Evolutionary conservation across 2,797 vertebrate genomes (phyloP).

Genomic region (Pipistrellus nathusii): DNA sequence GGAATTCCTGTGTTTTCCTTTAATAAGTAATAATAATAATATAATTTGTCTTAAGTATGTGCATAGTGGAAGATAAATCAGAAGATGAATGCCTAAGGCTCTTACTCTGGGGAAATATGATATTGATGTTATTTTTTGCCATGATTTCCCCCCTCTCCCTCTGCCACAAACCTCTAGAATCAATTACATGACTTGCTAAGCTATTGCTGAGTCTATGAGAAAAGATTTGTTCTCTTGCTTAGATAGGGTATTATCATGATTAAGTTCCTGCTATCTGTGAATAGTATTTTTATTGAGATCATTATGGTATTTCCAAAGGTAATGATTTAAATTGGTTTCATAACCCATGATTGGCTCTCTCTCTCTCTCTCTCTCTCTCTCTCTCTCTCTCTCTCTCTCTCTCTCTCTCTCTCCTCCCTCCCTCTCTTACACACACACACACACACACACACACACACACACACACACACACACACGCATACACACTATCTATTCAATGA

Average conservation of each 20-base stretch:
- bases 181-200: conserved; percentile 18
- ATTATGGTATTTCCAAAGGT: conserved; percentile 42
- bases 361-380: too few relatives aligned
- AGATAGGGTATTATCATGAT: background rate
- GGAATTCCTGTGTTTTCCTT: conserved; percentile 56
- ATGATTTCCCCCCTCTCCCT: too few relatives aligned
- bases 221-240: conserved; percentile 8
- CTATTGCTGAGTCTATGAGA: background rate
- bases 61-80: conserved; percentile 36
- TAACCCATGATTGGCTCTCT: background rate
- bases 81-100: background rate
- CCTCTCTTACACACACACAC: background rate
- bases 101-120: conserved; percentile 43
- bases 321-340: conserved; percentile 46
- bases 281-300: conserved; percentile 51
- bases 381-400: too few relatives aligned
- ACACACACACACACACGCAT: background rate
- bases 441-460: background rate
- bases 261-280: conserved; percentile 56
- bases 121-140: background rate
- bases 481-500: background rate
- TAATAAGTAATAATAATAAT: conserved; percentile 68
- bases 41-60: conserved; percentile 53
- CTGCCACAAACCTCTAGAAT: background rate
- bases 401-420: too few relatives aligned